Percentiles rank a stretch among this genome's conserved stretches.
Conservation (phyloP, 2,888 invertebrate species). For the Synergus itoensis region DNA sequence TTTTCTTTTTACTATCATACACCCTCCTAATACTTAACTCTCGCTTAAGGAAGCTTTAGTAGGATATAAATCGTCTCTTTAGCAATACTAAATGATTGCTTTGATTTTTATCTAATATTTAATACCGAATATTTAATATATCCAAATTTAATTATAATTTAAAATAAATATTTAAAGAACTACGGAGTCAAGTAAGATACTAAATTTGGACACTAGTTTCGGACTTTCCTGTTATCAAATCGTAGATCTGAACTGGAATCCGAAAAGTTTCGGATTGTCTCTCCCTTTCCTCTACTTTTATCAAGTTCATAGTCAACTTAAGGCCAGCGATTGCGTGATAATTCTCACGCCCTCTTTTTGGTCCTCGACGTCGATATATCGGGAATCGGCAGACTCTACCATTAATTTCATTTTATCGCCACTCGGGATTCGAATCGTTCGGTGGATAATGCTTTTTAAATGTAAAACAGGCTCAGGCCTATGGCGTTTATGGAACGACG, state of each 20-base stretch:
- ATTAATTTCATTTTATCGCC: slow-evolving; percentile 77
- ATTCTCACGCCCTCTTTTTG: slow-evolving; percentile 53
- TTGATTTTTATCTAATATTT: neutral
- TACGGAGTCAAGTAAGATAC: neutral
- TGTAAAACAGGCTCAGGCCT: slow-evolving; percentile 77
- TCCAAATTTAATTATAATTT: neutral
- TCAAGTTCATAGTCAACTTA: slow-evolving; percentile 24
- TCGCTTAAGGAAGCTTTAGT: slow-evolving; percentile 13
- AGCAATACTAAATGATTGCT: neutral
- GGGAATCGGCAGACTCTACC: slow-evolving; percentile 73
- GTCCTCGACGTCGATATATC: slow-evolving; percentile 69
- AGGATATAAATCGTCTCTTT: slow-evolving; percentile 39
- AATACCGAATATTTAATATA: neutral
- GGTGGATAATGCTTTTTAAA: slow-evolving; percentile 76
- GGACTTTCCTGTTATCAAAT: neutral
- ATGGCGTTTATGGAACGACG: slow-evolving; percentile 67
- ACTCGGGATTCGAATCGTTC: slow-evolving; percentile 72
- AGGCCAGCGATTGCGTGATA: slow-evolving; percentile 55
- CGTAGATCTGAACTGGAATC: slow-evolving; percentile 2
- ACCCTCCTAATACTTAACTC: neutral
- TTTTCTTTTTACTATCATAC: neutral
- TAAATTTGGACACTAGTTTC: neutral
- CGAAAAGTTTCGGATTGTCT: slow-evolving; percentile 7
- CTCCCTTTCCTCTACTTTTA: slow-evolving; percentile 13
- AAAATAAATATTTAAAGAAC: neutral